phyloP scores from a whole-genome alignment of 2,888 invertebrate species.

The Agrochola circellaris region DNA sequence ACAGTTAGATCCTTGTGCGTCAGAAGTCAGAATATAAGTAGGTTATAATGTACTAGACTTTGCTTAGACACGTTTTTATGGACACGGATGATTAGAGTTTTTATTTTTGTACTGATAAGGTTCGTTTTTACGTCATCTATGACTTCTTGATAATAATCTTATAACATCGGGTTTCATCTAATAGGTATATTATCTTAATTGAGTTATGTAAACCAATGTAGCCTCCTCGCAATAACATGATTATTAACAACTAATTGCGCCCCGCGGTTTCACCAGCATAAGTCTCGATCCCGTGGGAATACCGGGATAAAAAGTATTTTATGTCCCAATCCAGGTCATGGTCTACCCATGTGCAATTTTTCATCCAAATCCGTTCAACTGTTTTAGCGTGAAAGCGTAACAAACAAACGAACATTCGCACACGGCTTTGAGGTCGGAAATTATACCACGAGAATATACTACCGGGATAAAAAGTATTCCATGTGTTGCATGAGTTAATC shows the following conservation, averaged over 20 bases:
- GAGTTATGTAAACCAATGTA: not conserved
- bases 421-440: no score
- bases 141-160: not conserved
- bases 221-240: not conserved
- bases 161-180: not conserved
- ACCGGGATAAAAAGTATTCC: no score
- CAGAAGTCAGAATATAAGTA: slow-evolving; percentile 2
- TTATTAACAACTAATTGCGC: slow-evolving; percentile 6
- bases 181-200: not conserved
- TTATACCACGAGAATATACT: no score
- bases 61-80: slow-evolving; percentile 25
- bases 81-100: not conserved
- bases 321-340: no score
- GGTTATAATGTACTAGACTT: slow-evolving; percentile 36
- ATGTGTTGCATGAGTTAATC: no score
- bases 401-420: no score
- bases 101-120: not conserved
- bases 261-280: no score
- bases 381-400: no score
- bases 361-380: no score
- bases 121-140: not conserved
- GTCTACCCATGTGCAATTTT: no score
- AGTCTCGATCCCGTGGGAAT: no score
- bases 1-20: slow-evolving; percentile 45
- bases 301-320: no score